Evolutionary conservation across 2,113 vertebrate species (phyloP).

Genomic region (Microcebus tavaratra): DNA sequence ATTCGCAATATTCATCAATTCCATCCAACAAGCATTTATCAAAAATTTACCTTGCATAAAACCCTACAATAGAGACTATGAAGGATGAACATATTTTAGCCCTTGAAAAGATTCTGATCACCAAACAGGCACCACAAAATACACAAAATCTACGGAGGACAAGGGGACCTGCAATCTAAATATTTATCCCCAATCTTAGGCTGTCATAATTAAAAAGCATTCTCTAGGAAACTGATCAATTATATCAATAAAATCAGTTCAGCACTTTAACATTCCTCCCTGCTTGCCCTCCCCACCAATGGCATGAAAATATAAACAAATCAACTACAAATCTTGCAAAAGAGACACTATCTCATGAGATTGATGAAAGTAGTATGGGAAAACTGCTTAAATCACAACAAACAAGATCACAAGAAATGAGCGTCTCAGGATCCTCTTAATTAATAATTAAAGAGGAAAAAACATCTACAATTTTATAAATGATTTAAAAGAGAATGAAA

Average conservation of each 20-base stretch:
- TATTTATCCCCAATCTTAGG: background rate
- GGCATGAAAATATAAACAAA: background rate
- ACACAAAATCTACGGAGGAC: background rate
- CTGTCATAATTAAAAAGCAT: constrained; percentile 32
- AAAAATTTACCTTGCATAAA: background rate
- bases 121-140: background rate
- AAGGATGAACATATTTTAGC: background rate
- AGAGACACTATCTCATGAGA: background rate
- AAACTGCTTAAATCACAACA: background rate
- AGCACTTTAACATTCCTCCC: background rate
- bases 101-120: background rate
- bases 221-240: background rate
- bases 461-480: background rate
- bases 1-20: constrained; percentile 10
- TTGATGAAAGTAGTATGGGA: background rate
- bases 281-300: background rate
- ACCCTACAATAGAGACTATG: background rate
- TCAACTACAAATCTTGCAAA: background rate
- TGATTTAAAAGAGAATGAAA: background rate
- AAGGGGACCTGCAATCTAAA: background rate
- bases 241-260: background rate
- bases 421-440: background rate
- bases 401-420: background rate
- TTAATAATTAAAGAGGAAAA: background rate
- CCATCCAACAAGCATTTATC: constrained; percentile 1